A percentile compares a stretch with the other conserved stretches of the same genome.
Conservation (phyloP, 2,888 invertebrate species). For the Azorinus chamasolen region DNA sequence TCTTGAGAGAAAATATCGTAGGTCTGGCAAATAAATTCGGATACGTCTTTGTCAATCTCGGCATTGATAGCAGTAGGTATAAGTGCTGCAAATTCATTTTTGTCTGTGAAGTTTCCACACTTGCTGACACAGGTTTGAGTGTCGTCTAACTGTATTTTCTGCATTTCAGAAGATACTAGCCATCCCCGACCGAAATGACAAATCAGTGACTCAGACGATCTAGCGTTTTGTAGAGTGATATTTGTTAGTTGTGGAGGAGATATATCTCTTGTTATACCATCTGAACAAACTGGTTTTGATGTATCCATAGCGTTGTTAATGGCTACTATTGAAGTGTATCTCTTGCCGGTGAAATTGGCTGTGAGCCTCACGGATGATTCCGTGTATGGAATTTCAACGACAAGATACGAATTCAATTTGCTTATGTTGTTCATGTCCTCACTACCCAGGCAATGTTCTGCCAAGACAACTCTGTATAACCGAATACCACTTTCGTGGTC, state of each 20-base stretch:
- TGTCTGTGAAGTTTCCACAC: neutral
- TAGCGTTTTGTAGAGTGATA: conserved; percentile 41
- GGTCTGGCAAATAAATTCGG: conserved; percentile 32
- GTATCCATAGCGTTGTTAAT: conserved; percentile 74
- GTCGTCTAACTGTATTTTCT: conserved; percentile 2
- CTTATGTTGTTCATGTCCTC: conserved; percentile 16
- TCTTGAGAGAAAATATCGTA: conserved; percentile 12
- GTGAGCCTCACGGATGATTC: conserved; percentile 9
- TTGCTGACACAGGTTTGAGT: neutral
- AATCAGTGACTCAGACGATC: conserved; percentile 23
- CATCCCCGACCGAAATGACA: conserved; percentile 8
- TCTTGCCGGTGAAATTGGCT: conserved; percentile 52
- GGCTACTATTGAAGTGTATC: conserved; percentile 70
- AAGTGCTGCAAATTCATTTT: neutral
- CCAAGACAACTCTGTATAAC: conserved; percentile 57
- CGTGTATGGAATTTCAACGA: neutral
- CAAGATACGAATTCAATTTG: neutral
- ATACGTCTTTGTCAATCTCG: conserved; percentile 28
- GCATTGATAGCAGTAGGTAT: conserved; percentile 7
- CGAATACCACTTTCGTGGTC: conserved; percentile 75
- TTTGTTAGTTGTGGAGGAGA: conserved; percentile 46
- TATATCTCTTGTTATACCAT: conserved; percentile 64
- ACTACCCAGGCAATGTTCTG: conserved; percentile 24
- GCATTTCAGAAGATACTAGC: conserved; percentile 5
- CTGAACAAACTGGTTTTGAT: conserved; percentile 71